A percentile compares a stretch with the other conserved stretches of the same genome.
Evolutionary conservation across 92 coral and sea anemone genomes (phyloP).

Genomic region (Phenganax subtilis): DNA sequence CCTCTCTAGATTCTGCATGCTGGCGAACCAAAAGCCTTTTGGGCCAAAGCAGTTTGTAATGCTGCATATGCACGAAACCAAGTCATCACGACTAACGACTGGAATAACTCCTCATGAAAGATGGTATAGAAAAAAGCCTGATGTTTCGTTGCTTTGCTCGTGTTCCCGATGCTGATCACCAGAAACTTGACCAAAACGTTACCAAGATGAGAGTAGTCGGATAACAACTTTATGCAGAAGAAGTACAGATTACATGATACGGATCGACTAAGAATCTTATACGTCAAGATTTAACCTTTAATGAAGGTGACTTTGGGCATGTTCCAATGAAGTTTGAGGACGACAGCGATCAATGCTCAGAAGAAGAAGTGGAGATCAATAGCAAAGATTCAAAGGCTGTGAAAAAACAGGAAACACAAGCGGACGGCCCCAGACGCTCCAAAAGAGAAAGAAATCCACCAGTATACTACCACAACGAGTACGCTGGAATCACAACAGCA

Average conservation of each 20-base stretch:
- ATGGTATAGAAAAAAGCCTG: slow-evolving; percentile 47
- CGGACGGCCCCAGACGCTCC: neutral
- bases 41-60: slow-evolving; percentile 51
- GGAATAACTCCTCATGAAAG: slow-evolving; percentile 31
- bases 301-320: slow-evolving; percentile 41
- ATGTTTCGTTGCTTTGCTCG: slow-evolving; percentile 52
- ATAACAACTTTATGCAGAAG: slow-evolving; percentile 41
- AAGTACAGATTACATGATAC: slow-evolving; percentile 48
- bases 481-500: slow-evolving; percentile 40
- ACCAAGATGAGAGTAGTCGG: slow-evolving; percentile 48
- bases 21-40: slow-evolving; percentile 38
- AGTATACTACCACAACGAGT: slow-evolving; percentile 48
- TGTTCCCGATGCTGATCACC: slow-evolving; percentile 5
- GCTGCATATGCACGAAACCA: slow-evolving; percentile 17
- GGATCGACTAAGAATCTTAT: slow-evolving; percentile 41
- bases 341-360: neutral
- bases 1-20: neutral
- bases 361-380: neutral
- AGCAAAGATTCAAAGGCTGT: neutral
- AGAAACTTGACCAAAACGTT: slow-evolving; percentile 46
- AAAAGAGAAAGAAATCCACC: slow-evolving; percentile 24
- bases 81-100: slow-evolving; percentile 23
- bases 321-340: slow-evolving; percentile 6
- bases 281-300: slow-evolving; percentile 50
- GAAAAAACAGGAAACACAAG: neutral